A percentile compares a stretch with the other conserved stretches of the same genome.
Conservation (phyloP, 2,797 vertebrate species). For the Sphaeramia orbicularis region DNA sequence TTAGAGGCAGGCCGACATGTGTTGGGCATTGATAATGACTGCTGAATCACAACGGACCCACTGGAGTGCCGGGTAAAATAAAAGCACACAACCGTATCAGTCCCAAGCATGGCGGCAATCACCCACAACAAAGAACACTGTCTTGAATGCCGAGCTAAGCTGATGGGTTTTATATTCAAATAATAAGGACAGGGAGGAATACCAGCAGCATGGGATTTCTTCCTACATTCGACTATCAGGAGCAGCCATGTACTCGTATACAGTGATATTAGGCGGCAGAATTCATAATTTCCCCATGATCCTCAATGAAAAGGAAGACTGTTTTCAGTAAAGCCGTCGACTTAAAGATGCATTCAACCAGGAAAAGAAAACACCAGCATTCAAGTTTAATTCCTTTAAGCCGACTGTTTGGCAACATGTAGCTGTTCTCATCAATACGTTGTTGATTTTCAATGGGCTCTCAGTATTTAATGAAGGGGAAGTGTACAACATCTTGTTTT, state of each 20-base stretch:
- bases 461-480: conserved; percentile 66
- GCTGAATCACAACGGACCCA: conserved; percentile 67
- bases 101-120: conserved; percentile 72
- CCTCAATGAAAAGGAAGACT: conserved; percentile 35
- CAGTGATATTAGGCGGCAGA: conserved; percentile 47
- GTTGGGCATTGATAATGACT: conserved; percentile 82
- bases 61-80: conserved; percentile 67
- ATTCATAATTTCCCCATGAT: conserved; percentile 52
- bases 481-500: conserved; percentile 69
- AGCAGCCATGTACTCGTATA: conserved; percentile 51
- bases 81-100: conserved; percentile 78
- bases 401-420: conserved; percentile 62
- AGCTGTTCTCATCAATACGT: conserved; percentile 65
- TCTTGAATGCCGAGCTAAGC: conserved; percentile 75
- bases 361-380: conserved; percentile 31
- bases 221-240: conserved; percentile 55
- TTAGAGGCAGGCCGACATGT: conserved; percentile 76
- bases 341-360: conserved; percentile 57
- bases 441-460: conserved; percentile 73
- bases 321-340: conserved; percentile 43
- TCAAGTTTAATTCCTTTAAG: conserved; percentile 70
- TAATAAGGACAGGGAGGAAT: conserved; percentile 73
- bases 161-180: conserved; percentile 78
- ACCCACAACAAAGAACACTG: conserved; percentile 73
- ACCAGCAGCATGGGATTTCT: conserved; percentile 67